Conservation (phyloP, 2,888 invertebrate species). For the Saturnia pavonia region DNA sequence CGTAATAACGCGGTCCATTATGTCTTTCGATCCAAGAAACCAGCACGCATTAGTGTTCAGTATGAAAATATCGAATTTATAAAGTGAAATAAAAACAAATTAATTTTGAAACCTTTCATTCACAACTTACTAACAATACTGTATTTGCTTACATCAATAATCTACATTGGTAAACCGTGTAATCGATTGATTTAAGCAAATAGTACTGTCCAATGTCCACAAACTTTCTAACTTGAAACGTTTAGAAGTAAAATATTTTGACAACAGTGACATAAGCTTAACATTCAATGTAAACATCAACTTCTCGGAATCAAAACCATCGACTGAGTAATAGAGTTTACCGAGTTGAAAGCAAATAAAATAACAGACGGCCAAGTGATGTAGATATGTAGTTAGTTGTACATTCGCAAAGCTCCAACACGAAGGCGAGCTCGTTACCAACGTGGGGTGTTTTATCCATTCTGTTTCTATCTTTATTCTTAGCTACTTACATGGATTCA, state of each 20-base stretch:
- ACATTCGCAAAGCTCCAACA: slow-evolving; percentile 54
- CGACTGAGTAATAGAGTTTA: slow-evolving; percentile 73
- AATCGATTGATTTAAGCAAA: slow-evolving; percentile 52
- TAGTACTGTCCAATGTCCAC: slow-evolving; percentile 46
- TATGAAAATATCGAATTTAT: slow-evolving; percentile 45
- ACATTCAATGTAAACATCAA: slow-evolving; percentile 71
- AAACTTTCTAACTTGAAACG: slow-evolving; percentile 62
- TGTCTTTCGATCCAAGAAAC: slow-evolving; percentile 62
- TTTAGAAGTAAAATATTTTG: slow-evolving; percentile 67
- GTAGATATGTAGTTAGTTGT: slow-evolving; percentile 33
- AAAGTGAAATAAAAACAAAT: slow-evolving; percentile 27
- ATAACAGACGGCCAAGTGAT: slow-evolving; percentile 64
- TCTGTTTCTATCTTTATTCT: slow-evolving; percentile 60
- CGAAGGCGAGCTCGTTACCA: slow-evolving; percentile 49
- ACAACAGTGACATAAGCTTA: slow-evolving; percentile 71
- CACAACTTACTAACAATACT: slow-evolving; percentile 7
- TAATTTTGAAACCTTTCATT: not conserved
- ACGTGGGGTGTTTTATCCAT: slow-evolving; percentile 54
- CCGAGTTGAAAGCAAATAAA: slow-evolving; percentile 75
- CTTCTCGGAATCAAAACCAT: slow-evolving; percentile 76
- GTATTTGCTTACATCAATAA: slow-evolving; percentile 13
- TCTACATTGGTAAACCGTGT: slow-evolving; percentile 24
- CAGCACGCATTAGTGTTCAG: slow-evolving; percentile 49
- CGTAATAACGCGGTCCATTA: slow-evolving; percentile 70
- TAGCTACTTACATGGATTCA: slow-evolving; percentile 53